Evolutionary conservation across 2,888 invertebrate species (phyloP), one percentile per base, ranked within the genome.

Genomic region (Odontocolon sp.): DNA sequence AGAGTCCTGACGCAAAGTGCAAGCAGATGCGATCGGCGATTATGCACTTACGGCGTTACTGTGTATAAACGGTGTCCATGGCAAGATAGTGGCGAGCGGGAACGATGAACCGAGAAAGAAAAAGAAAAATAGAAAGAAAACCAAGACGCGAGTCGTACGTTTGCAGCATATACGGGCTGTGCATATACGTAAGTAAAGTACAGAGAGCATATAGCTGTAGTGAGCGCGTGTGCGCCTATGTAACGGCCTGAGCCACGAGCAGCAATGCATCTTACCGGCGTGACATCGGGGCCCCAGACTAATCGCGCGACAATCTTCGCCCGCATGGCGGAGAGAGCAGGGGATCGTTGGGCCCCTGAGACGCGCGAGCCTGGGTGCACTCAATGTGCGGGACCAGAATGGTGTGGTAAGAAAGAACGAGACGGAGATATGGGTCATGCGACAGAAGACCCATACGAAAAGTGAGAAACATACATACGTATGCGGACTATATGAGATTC

Each of bases 271-370:
- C 90, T 90, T 90, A 85, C 83, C 56, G 63, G 74, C 85, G 88
- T 89, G 89, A 89, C 90, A 89, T 86, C 86, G 85, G 85, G 87
- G 84, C 85, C 86, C 74, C 80, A 87, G 87, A 87, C 90, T 90
- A 90, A 90, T 90, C 90, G 90, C 86, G 89, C 89, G 90, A 90
- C 90, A 90, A 90, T 90, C 90, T 90, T 88, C 84, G 77, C 82
- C 64, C 83, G 84, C 81, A 68, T 78, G 80, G 79, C 80, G 80
- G 82, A 81, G 83, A 73, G 61, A 80, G 78, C 80, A 78, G 80
- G 85, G 36, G 38, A 83, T 82, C 82, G 75, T 75, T 79, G 61
- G 18, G 52, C 8, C 40, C 45, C 54, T 38, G 47, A 64, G 61
- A 56, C 76, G 78, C 72, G 78, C 79, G 72, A 72, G 66, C 59